Conservation (phyloP, 2,113 vertebrate genomes). For the Eleginops maclovinus region DNA sequence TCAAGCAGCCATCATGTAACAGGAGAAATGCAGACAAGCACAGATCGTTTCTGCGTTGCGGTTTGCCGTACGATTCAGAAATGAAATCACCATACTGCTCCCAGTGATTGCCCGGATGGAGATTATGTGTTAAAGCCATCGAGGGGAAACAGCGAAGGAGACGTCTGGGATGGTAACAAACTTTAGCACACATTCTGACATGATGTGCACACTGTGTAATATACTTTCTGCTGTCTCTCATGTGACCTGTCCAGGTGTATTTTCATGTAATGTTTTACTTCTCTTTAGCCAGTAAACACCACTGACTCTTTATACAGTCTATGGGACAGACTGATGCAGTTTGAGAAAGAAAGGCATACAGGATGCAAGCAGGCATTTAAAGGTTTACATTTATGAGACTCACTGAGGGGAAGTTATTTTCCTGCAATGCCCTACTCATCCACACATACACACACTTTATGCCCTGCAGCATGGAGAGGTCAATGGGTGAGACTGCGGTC, state of each 20-base stretch:
- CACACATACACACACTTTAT: not conserved
- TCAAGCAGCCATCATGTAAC: slow-evolving; percentile 65
- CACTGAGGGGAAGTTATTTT: not conserved
- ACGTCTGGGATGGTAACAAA: slow-evolving; percentile 34
- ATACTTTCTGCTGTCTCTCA: slow-evolving; percentile 9
- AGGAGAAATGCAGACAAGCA: slow-evolving; percentile 61
- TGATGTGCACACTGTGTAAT: not conserved
- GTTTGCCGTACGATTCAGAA: slow-evolving; percentile 64
- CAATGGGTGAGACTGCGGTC: not conserved
- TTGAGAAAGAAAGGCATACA: not conserved
- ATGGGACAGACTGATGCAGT: not conserved
- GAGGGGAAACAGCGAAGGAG: slow-evolving; percentile 13
- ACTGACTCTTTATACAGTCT: not conserved
- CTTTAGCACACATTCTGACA: slow-evolving; percentile 18
- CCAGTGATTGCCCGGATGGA: slow-evolving; percentile 46
- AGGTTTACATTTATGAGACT: not conserved
- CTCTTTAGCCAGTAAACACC: too few relatives aligned
- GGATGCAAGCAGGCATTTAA: not conserved
- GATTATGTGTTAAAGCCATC: slow-evolving; percentile 35
- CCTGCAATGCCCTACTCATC: not conserved
- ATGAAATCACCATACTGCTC: slow-evolving; percentile 61
- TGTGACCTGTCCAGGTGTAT: not conserved
- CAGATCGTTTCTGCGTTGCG: slow-evolving; percentile 55
- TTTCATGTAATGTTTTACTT: not conserved
- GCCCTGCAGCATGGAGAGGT: not conserved